Evolutionary conservation across 2,113 vertebrate species (phyloP).

Genomic region (Hypocryptadius cinnamomeus): DNA sequence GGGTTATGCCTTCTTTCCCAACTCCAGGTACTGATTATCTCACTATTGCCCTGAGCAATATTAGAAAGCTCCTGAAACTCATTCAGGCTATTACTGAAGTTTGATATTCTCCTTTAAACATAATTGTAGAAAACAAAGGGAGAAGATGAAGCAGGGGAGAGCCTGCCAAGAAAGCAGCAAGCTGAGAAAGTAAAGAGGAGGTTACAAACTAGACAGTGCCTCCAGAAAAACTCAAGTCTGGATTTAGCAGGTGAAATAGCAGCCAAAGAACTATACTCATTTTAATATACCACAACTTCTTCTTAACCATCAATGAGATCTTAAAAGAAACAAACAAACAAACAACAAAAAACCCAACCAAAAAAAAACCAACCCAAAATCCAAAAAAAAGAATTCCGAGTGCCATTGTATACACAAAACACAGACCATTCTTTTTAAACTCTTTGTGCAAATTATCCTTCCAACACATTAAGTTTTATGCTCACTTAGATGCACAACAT

Average conservation of each 20-base stretch:
- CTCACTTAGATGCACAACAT: not conserved
- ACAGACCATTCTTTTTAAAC: not conserved
- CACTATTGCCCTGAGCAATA: not conserved
- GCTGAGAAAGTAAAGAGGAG: not conserved
- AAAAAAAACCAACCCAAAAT: not conserved
- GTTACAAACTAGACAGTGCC: not conserved
- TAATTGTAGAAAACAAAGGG: accelerated
- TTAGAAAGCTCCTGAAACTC: not conserved
- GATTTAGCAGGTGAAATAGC: not conserved
- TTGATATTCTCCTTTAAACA: not conserved
- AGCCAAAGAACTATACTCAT: not conserved
- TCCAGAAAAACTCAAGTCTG: not conserved
- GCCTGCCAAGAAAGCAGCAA: too few species aligned
- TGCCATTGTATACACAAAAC: not conserved
- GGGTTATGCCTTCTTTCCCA: not conserved
- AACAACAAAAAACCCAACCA: not conserved
- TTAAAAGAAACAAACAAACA: not conserved
- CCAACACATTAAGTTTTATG: not conserved
- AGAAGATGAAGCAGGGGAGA: not conserved
- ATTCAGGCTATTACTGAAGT: not conserved
- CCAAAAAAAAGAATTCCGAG: not conserved
- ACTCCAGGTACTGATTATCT: not conserved
- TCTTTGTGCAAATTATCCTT: not conserved
- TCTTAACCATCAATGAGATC: not conserved
- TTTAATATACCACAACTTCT: not conserved